phyloP scores from a whole-genome alignment of 2,113 vertebrate species.

The Phoxinus phoxinus region DNA sequence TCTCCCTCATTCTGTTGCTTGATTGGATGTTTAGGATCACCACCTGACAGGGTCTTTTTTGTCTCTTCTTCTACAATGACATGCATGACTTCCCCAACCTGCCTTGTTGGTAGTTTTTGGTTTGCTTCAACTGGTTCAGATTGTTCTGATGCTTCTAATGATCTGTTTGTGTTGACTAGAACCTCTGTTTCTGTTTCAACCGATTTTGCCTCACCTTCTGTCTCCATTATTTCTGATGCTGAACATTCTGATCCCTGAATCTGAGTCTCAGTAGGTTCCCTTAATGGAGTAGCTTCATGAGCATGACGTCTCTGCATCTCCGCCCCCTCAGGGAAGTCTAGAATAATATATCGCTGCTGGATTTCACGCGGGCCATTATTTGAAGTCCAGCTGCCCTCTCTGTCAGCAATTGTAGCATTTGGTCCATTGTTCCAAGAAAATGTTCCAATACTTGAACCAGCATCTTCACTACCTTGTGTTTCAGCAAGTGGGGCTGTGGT shows the following conservation, averaged over 20 bases:
- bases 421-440: conserved; percentile 33
- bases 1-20: background rate
- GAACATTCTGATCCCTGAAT: background rate
- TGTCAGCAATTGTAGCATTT: background rate
- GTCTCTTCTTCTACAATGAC: conserved; percentile 6
- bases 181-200: conserved; percentile 8
- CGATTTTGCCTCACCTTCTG: background rate
- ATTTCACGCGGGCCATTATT: conserved; percentile 46
- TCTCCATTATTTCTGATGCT: background rate
- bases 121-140: background rate
- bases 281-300: background rate
- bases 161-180: background rate
- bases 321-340: conserved; percentile 53
- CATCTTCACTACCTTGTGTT: background rate
- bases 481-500: background rate
- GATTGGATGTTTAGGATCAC: background rate
- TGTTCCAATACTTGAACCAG: conserved; percentile 18
- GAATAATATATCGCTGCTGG: conserved; percentile 61
- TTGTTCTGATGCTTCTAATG: background rate
- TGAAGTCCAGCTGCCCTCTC: conserved; percentile 2
- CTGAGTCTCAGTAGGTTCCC: conserved; percentile 7
- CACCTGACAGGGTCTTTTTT: background rate
- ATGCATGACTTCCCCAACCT: background rate
- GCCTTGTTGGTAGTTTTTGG: background rate
- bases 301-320: conserved; percentile 14